phyloP scores from a whole-genome alignment of 2,113 vertebrate species.

The Leptocoma aspasia region DNA sequence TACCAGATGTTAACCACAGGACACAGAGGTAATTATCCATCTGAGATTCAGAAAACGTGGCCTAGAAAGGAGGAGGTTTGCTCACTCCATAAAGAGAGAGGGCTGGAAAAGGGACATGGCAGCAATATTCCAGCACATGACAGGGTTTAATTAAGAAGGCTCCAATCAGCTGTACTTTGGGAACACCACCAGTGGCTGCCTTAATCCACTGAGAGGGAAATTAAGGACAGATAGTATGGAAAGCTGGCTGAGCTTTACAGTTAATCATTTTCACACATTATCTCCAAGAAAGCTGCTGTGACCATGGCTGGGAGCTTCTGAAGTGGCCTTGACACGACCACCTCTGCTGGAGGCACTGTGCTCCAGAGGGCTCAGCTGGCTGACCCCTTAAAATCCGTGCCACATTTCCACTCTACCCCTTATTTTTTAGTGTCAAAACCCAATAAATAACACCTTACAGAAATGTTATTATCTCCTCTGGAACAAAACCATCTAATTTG shows the following conservation, averaged over 20 bases:
- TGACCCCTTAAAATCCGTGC: not conserved
- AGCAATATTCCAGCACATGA: not conserved
- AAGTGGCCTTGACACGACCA: not conserved
- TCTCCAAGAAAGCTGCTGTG: not conserved
- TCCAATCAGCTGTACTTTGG: not conserved
- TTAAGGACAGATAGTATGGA: not conserved
- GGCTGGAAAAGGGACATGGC: not conserved
- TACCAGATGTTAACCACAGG: conserved; percentile 44
- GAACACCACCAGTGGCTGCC: not conserved
- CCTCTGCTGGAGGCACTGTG: not conserved
- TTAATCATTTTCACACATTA: not conserved
- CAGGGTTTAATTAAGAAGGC: not conserved
- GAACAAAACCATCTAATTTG: not conserved
- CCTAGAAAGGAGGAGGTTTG: not conserved
- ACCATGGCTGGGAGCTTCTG: not conserved
- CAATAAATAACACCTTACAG: not conserved
- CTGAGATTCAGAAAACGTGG: not conserved
- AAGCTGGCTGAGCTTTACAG: not conserved
- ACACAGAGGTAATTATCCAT: conserved; percentile 25
- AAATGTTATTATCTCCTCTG: not conserved
- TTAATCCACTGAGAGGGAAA: not conserved
- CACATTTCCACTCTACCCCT: not conserved
- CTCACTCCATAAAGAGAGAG: not conserved
- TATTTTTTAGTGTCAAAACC: not conserved
- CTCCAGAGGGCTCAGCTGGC: not conserved